phyloP scores from a whole-genome alignment of 2,888 invertebrate genomes.

The Napeogenes sylphis region DNA sequence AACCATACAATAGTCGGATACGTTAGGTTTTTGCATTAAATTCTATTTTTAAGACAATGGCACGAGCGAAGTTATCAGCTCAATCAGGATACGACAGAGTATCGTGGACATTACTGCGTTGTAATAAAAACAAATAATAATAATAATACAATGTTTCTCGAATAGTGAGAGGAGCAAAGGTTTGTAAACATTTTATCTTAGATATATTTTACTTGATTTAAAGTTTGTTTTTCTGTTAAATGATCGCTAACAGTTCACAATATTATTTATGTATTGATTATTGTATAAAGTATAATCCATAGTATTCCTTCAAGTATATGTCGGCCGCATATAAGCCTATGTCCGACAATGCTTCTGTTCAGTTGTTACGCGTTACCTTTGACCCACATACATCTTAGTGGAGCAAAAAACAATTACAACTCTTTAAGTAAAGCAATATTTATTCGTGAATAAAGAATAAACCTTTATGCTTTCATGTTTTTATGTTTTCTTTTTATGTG shows the following conservation, averaged over 20 bases:
- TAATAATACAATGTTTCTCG: neutral
- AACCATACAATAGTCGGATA: constrained; percentile 65
- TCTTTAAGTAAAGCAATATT: constrained; percentile 4
- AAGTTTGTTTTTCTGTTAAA: no score
- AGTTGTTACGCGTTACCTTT: constrained; percentile 64
- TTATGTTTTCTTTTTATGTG: neutral
- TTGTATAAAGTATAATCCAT: constrained; percentile 43
- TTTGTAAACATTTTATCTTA: no score
- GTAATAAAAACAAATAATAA: neutral
- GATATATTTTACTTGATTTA: no score
- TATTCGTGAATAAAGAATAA: no score
- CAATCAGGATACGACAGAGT: constrained; percentile 49
- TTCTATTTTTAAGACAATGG: constrained; percentile 71
- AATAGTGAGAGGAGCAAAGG: neutral
- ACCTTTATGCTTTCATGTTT: neutral
- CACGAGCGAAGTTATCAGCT: constrained; percentile 61
- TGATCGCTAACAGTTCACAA: no score
- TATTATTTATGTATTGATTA: no score
- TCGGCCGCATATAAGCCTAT: constrained; percentile 73
- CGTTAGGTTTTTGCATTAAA: constrained; percentile 70
- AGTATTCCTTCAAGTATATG: constrained; percentile 46
- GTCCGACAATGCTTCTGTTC: constrained; percentile 65
- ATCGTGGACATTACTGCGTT: constrained; percentile 43
- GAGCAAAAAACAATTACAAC: constrained; percentile 20
- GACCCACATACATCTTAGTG: constrained; percentile 49